Evolutionary conservation across 1,140 invertebrate species (phyloP), one percentile per base, ranked within the genome.

Genomic region (Archivesica marissinica): DNA sequence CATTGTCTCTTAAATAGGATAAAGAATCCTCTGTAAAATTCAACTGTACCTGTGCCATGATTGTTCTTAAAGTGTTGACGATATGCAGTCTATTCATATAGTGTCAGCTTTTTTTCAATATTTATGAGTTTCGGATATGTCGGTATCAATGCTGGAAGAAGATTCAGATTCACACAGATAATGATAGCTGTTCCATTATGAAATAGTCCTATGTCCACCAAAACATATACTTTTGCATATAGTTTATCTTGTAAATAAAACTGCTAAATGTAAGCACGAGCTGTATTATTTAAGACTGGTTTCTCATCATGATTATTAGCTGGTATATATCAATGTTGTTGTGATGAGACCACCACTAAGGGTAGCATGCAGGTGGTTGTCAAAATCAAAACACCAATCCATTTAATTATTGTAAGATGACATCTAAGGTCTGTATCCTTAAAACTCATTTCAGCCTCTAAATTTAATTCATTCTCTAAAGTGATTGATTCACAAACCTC

Each of bases 11-110:
- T 20, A 76, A 76, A 33, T 28, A 76, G 23, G 6, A n/a, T 56
- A 76, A 54, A 20, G 23, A 50, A 20, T 76, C 74, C n/a, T 76
- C 47, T 13, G 74, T 76, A 54, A 54, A 76, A 33, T 4, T 17
- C 33, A 76, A 56, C 52, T 76, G 44, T 50, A 50, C 74, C 47
- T 76, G 74, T 76, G 74, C 74, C 74, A 54, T 76, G 56, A 17
- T 17, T 44, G 7, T 9, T 9, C 41, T 44, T 44, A n/a, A n/a
- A n/a, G n/a, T n/a, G n/a, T n/a, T n/a, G n/a, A n/a, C n/a, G n/a
- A n/a, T n/a, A n/a, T n/a, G n/a, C n/a, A n/a, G n/a, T n/a, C n/a
- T n/a, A n/a, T n/a, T 50, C n/a, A 50, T 13, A 50, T n/a, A n/a
- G n/a, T n/a, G 30, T 13, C 9, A 33, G 33, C 20, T 47, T 47